A percentile compares a stretch with the other conserved stretches of the same genome.
Evolutionary conservation across 2,113 vertebrate species (phyloP).

Genomic region (Cottus gobio): DNA sequence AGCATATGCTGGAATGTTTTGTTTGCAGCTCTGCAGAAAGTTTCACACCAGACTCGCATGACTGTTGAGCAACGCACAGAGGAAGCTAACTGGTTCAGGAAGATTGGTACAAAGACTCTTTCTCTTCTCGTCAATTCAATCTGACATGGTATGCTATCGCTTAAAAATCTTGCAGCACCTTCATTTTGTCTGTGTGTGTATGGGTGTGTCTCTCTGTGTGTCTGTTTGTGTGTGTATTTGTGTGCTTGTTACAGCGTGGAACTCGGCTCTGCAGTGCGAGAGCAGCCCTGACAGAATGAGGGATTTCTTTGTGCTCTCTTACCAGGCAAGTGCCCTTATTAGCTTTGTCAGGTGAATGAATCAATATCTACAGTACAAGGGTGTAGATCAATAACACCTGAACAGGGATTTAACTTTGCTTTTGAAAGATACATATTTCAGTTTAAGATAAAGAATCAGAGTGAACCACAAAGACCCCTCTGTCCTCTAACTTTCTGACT

Average conservation of each 20-base stretch:
- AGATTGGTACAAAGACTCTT: slow-evolving; percentile 85
- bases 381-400: slow-evolving; percentile 42
- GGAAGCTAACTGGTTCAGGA: slow-evolving; percentile 93
- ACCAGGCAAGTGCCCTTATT: slow-evolving; percentile 83
- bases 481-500: slow-evolving; percentile 11
- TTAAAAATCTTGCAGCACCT: slow-evolving; percentile 24
- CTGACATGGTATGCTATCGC: background rate
- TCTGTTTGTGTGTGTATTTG: slow-evolving; percentile 1
- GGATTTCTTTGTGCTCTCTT: slow-evolving; percentile 91
- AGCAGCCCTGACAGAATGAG: slow-evolving; percentile 85
- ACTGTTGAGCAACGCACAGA: slow-evolving; percentile 73
- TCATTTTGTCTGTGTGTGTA: slow-evolving; percentile 11
- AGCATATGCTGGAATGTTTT: slow-evolving; percentile 34
- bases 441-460: slow-evolving; percentile 10
- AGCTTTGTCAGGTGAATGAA: slow-evolving; percentile 36
- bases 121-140: slow-evolving; percentile 26
- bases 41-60: slow-evolving; percentile 58
- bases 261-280: slow-evolving; percentile 87
- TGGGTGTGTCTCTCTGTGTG: slow-evolving; percentile 4
- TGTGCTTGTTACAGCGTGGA: slow-evolving; percentile 87
- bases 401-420: slow-evolving; percentile 24
- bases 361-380: slow-evolving; percentile 25
- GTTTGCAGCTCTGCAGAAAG: slow-evolving; percentile 80
- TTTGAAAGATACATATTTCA: slow-evolving; percentile 15
- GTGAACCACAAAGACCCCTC: background rate